Evolutionary conservation across 2,113 vertebrate species (phyloP), one percentile per base, ranked within the genome.

Genomic region (Ellobius talpinus): DNA sequence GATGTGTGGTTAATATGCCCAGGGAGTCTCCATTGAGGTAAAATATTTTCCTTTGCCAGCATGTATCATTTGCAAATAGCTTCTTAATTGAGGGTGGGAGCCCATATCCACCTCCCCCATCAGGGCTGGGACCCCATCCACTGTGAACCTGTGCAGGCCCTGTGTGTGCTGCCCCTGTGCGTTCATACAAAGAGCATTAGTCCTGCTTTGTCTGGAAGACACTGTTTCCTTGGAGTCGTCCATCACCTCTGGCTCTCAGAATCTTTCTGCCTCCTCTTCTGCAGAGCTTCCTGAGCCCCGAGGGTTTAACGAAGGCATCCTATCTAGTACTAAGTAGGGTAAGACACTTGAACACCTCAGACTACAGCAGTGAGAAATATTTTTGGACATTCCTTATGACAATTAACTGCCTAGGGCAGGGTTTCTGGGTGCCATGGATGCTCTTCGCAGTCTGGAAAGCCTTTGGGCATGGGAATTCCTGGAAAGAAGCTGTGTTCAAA

Each of bases 141-240:
- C 12, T 39, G n/a, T 31, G 58, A 85, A 42, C 26, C 81, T 45
- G 14, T 10, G 4, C 17, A 31, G 81, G n/a, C 8, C n/a, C 45
- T 16, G 3, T 19, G 16, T n/a, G 4, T 45, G n/a, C 24, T 45
- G 39, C 13, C 58, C 19, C 33, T 63, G 72, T 19, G n/a, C 8
- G 23, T 61, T 63, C 81, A 31, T 5, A 5, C 0, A 52, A 14
- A 12, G 65, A 12, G 9, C n/a, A 8, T 42, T 24, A 0, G 13
- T 45, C n/a, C 45, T 31, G n/a, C 17, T 45, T 36, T 10, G 26
- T 85, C 16, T 19, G 39, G 81, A 45, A 39, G 26, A 45, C 58
- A 31, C 79, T 82, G 81, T 63, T 85, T 9, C 74, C 58, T 29
- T 31, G 39, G 58, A 31, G 58, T 10, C 81, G 1, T 1, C 4